These are phyloP conservation scores for Platycheirus albimanus DNA, from an alignment of 2,888 invertebrate genomes.

Conservation along the genomic window DNA sequence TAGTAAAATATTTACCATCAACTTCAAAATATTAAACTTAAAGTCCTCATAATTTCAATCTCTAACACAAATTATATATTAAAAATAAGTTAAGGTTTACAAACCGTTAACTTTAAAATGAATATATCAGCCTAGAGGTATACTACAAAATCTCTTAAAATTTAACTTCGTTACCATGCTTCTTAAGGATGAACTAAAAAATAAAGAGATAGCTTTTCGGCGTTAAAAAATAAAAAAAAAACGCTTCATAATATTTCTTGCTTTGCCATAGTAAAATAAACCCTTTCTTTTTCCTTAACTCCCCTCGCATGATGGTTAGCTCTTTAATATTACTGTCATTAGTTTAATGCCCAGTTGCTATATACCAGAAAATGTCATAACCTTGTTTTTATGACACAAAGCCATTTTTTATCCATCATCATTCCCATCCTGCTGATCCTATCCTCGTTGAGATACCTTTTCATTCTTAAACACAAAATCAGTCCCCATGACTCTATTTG, in stretches of 20 bases:
- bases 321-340: slow-evolving; percentile 2
- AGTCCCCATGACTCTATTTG: slow-evolving; percentile 6
- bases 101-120: too few relatives aligned
- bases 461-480: neutral
- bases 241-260: slow-evolving; percentile 1
- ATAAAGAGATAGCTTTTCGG: neutral
- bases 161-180: too few relatives aligned
- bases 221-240: too few relatives aligned
- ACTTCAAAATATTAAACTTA: too few relatives aligned
- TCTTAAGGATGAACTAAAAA: too few relatives aligned
- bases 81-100: too few relatives aligned
- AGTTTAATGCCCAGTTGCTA: slow-evolving; percentile 3
- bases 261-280: slow-evolving; percentile 1
- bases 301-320: neutral
- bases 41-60: too few relatives aligned
- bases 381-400: neutral
- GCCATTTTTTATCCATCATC: neutral
- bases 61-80: too few relatives aligned
- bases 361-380: slow-evolving; percentile 1
- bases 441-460: neutral
- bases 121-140: too few relatives aligned
- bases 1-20: too few relatives aligned
- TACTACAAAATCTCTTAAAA: too few relatives aligned
- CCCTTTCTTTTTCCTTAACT: neutral
- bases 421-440: neutral